Percentiles rank a stretch among this genome's conserved stretches.
These are phyloP conservation scores for Notospermus geniculatus DNA, from an alignment of 1,140 invertebrate species.

Conservation along the genomic window DNA sequence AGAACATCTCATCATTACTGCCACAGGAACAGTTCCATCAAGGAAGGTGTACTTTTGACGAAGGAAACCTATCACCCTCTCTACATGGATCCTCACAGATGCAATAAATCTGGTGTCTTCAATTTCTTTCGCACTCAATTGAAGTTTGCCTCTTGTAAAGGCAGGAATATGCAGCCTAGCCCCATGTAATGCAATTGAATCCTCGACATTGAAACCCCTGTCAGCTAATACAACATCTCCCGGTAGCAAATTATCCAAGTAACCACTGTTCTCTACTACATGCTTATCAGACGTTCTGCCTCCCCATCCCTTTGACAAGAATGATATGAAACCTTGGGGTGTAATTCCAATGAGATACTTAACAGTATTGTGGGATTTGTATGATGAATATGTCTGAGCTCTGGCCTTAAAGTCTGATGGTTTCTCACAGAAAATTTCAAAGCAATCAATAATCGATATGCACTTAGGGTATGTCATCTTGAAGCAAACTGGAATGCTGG, in stretches of 20 bases:
- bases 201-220: slow-evolving; percentile 25
- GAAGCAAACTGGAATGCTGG: slow-evolving; percentile 22
- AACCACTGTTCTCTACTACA: slow-evolving; percentile 17
- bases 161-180: slow-evolving; percentile 25
- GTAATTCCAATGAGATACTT: no score
- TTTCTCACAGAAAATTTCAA: slow-evolving; percentile 39
- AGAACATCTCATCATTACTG: no score
- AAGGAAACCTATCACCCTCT: slow-evolving; percentile 26
- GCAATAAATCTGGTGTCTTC: slow-evolving; percentile 21
- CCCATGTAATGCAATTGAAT: slow-evolving; percentile 21
- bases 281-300: slow-evolving; percentile 27
- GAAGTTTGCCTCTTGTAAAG: slow-evolving; percentile 31
- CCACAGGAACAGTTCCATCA: no score
- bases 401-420: slow-evolving; percentile 26
- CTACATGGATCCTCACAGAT: slow-evolving; percentile 24
- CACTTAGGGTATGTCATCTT: slow-evolving; percentile 19
- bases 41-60: no score
- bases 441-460: slow-evolving; percentile 29
- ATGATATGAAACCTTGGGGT: slow-evolving; percentile 24
- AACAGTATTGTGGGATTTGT: no score
- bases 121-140: slow-evolving; percentile 24
- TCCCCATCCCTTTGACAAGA: slow-evolving; percentile 26
- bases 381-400: slow-evolving; percentile 22
- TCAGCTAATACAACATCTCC: slow-evolving; percentile 27
- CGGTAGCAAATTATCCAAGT: slow-evolving; percentile 18